These are phyloP conservation scores for Macrochelys suwanniensis DNA, from an alignment of 2,797 vertebrate species.

Conservation along the genomic window DNA sequence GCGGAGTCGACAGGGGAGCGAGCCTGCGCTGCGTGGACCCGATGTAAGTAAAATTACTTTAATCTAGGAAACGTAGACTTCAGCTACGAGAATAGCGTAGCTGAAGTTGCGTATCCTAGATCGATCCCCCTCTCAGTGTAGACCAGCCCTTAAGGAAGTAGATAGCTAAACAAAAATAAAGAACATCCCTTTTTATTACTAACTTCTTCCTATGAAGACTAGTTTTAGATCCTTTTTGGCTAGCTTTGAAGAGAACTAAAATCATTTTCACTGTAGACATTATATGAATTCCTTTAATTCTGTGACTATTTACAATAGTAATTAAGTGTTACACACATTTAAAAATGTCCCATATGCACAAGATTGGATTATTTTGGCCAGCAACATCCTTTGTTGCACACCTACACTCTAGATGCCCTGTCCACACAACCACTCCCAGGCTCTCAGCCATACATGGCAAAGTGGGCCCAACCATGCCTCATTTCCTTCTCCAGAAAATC, in stretches of 20 bases:
- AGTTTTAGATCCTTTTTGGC: constrained; percentile 57
- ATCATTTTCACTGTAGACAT: constrained; percentile 53
- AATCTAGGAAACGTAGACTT: too few relatives aligned
- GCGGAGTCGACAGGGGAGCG: too few relatives aligned
- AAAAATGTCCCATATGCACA: not conserved
- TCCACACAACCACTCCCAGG: too few relatives aligned
- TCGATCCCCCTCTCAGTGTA: too few relatives aligned
- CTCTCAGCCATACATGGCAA: too few relatives aligned
- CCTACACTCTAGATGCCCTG: fast-evolving
- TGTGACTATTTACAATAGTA: constrained; percentile 58
- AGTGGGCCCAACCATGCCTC: too few relatives aligned
- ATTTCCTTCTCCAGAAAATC: too few relatives aligned
- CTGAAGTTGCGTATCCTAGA: too few relatives aligned
- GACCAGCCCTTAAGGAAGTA: too few relatives aligned
- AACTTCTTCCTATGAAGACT: not conserved
- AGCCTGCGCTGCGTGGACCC: too few relatives aligned
- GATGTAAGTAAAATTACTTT: too few relatives aligned
- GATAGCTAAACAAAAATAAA: not conserved
- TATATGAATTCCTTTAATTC: constrained; percentile 61
- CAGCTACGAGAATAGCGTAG: too few relatives aligned
- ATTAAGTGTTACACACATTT: constrained; percentile 43
- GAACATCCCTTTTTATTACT: not conserved
- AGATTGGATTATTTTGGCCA: not conserved
- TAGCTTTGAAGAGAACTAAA: constrained; percentile 12
- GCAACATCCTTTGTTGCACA: not conserved